Base-by-base conservation (phyloP, 1,140 invertebrate species). In the Bilobella aurantiaca region DNA sequence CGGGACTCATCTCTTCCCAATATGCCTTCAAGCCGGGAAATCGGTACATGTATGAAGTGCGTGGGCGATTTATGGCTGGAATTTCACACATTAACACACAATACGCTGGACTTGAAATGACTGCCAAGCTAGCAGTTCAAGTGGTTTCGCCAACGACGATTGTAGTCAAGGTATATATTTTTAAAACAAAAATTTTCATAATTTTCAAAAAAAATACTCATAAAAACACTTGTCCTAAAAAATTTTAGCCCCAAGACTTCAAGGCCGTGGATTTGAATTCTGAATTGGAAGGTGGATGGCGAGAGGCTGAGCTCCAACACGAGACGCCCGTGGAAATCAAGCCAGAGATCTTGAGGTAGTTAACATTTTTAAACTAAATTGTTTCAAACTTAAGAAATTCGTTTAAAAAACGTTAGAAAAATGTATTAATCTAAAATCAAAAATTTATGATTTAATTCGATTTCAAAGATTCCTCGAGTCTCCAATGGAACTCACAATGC, bases 391-490 rank as follows among this genome's bases (percentile, higher is more conserved):
- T n/a, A n/a, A n/a, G n/a, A n/a, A n/a, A n/a, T n/a, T n/a, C n/a
- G n/a, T n/a, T n/a, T n/a, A n/a, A n/a, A n/a, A n/a, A n/a, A n/a
- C n/a, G n/a, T n/a, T n/a, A n/a, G n/a, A n/a, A n/a, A n/a, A n/a
- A n/a, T n/a, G n/a, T n/a, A n/a, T n/a, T n/a, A n/a, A n/a, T n/a
- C n/a, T n/a, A n/a, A n/a, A n/a, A n/a, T n/a, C n/a, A n/a, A n/a
- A n/a, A n/a, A n/a, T n/a, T n/a, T n/a, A n/a, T n/a, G n/a, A n/a
- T n/a, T n/a, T n/a, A n/a, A n/a, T n/a, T n/a, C n/a, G n/a, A n/a
- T n/a, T n/a, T n/a, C n/a, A n/a, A n/a, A n/a, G n/a, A n/a, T n/a
- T 28, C 29, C 57, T 58, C 29, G 57, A 58, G 29, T 58, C 57
- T 5, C 57, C 57, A 25, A 25, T 58, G 3, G 57, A 58, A 21